Evolutionary conservation across 2,113 vertebrate species (phyloP), one percentile per base, ranked within the genome.

Genomic region (Polyodon spathula): DNA sequence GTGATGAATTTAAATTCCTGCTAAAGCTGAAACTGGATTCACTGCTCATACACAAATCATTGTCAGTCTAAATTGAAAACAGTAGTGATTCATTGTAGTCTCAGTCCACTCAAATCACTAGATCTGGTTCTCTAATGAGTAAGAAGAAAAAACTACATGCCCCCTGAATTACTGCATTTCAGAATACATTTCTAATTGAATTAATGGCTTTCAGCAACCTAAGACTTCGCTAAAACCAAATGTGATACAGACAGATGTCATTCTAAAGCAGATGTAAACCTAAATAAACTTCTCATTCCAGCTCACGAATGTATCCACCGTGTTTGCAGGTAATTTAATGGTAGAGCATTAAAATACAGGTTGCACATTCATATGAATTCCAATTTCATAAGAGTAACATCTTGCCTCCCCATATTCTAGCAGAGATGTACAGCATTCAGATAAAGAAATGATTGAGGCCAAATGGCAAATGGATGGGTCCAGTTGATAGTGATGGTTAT

Each of bases 21-120:
- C 3, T 27, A 27, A 68, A 61, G 64, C 56, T 59, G 70, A 70
- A 70, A 64, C 75, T 73, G 70, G 61, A 73, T 76, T 76, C 65
- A 64, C 62, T 67, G 51, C 74, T 72, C 71, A 74, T 58, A 61
- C 69, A 66, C 62, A 72, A 73, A 73, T 70, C 66, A 68, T 66
- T 39, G 63, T 58, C n/a, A 63, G 66, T 61, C 62, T 63, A 5
- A 72, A 68, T 67, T 65, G 60, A 71, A 81, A 78, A 79, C 76
- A 75, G 64, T 57, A 55, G 54, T 68, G 59, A 71, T 66, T 73
- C 61, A 69, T 63, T 66, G 76, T 79, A 72, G 64, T 62, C 71
- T 63, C 62, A 52, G 51, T 66, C 54, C 64, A 64, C 67, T 65
- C 66, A 72, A 78, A 78, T 72, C 63, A 68, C 66, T 64, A 60